A percentile compares a stretch with the other conserved stretches of the same genome.
Conservation (phyloP, 2,797 vertebrate genomes). For the Thamnophis elegans region DNA sequence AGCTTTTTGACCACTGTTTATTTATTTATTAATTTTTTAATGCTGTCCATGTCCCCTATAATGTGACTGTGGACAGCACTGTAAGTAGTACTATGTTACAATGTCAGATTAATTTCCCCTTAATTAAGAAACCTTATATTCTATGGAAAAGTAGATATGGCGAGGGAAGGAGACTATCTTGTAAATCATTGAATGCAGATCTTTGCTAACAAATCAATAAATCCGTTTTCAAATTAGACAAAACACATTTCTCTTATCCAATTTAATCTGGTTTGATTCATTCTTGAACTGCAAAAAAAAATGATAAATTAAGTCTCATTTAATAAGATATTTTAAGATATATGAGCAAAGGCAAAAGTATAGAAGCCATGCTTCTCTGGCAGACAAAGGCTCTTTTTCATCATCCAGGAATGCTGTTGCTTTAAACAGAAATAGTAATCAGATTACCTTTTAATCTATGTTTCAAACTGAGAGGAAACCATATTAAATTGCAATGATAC, state of each 20-base stretch:
- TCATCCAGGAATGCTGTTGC: not conserved
- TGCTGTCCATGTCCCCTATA: not conserved
- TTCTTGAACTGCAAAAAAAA: not conserved
- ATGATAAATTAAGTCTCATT: not conserved
- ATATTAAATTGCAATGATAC: slow-evolving; percentile 38
- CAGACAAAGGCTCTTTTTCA: not conserved
- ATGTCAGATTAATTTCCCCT: not conserved
- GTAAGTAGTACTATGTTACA: not conserved
- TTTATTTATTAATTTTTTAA: not conserved
- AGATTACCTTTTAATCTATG: slow-evolving; percentile 15
- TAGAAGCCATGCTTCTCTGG: not conserved
- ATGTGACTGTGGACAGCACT: not conserved
- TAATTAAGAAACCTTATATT: not conserved
- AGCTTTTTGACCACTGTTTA: not conserved
- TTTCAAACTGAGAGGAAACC: slow-evolving; percentile 37
- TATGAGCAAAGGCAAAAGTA: not conserved
- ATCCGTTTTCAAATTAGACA: not conserved
- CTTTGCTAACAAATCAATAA: not conserved
- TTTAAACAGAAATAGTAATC: not conserved
- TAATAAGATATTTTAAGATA: not conserved
- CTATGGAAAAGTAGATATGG: too few species aligned
- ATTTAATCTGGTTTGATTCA: not conserved
- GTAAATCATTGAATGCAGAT: not conserved
- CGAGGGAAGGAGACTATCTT: not conserved
- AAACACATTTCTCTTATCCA: not conserved